Conservation (phyloP, 2,113 vertebrate genomes). For the Eurystomus gularis region DNA sequence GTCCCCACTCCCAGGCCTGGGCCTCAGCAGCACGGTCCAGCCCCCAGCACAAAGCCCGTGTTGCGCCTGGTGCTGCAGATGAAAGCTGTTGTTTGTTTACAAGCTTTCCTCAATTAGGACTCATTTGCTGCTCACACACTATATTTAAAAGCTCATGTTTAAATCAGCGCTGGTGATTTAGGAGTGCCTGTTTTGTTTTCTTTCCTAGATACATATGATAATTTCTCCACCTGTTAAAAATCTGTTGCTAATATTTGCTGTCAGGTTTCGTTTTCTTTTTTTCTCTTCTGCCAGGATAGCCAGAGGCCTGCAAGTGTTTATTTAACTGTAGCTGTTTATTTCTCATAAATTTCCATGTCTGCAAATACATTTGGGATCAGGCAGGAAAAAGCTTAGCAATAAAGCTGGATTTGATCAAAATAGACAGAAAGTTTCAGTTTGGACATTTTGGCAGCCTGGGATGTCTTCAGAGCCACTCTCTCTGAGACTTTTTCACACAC, state of each 20-base stretch:
- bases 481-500: background rate
- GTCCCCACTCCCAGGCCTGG: background rate
- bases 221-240: conserved; percentile 54
- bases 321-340: conserved; percentile 18
- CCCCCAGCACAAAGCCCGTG: background rate
- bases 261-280: background rate
- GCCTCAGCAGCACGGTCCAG: background rate
- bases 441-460: background rate
- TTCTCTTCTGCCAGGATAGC: background rate
- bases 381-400: background rate
- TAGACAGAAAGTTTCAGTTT: background rate
- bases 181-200: conserved; percentile 38
- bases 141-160: conserved; percentile 44
- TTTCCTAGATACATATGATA: background rate
- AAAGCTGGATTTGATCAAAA: background rate
- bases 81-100: conserved; percentile 58
- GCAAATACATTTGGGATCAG: background rate
- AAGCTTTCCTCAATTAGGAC: conserved; percentile 50
- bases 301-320: background rate
- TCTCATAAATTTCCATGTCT: background rate
- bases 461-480: background rate
- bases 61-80: background rate
- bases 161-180: background rate
- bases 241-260: conserved; percentile 21
- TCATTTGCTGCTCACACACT: conserved; percentile 41